These are phyloP conservation scores for Lutraria rhynchaena DNA, from an alignment of 1,140 invertebrate species.

Conservation along the genomic window DNA sequence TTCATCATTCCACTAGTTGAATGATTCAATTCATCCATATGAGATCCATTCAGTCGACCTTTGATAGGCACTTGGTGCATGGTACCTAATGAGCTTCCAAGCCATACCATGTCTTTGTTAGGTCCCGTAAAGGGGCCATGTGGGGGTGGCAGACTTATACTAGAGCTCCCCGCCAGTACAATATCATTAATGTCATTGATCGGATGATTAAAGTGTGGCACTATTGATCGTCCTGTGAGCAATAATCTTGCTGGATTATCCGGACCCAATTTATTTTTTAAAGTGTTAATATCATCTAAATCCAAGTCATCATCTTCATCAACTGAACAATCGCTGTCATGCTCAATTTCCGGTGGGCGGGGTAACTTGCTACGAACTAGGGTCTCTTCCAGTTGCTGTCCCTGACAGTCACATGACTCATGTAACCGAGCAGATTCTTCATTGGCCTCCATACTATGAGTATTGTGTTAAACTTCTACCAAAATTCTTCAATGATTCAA, in stretches of 20 bases:
- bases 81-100: conserved; percentile 51
- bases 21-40: conserved; percentile 11
- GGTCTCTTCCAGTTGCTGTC: not conserved
- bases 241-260: conserved; percentile 33
- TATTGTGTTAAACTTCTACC: too few species aligned
- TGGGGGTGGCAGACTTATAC: conserved; percentile 35
- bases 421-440: conserved; percentile 5
- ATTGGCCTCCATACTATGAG: not conserved
- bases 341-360: not conserved
- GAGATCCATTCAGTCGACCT: not conserved
- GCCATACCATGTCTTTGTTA: conserved; percentile 50
- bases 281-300: conserved; percentile 17
- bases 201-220: conserved; percentile 35
- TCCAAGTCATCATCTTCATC: conserved; percentile 20
- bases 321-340: not conserved
- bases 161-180: conserved; percentile 11
- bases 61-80: conserved; percentile 55
- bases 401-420: not conserved
- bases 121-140: conserved; percentile 1
- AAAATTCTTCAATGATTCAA: too few species aligned
- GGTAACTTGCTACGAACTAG: not conserved
- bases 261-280: not conserved
- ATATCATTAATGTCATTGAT: not conserved
- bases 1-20: conserved; percentile 29
- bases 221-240: conserved; percentile 32